Percentiles rank a stretch among this genome's conserved stretches.
Conservation (phyloP, 2,888 invertebrate genomes). For the Acanthosoma haemorrhoidale region DNA sequence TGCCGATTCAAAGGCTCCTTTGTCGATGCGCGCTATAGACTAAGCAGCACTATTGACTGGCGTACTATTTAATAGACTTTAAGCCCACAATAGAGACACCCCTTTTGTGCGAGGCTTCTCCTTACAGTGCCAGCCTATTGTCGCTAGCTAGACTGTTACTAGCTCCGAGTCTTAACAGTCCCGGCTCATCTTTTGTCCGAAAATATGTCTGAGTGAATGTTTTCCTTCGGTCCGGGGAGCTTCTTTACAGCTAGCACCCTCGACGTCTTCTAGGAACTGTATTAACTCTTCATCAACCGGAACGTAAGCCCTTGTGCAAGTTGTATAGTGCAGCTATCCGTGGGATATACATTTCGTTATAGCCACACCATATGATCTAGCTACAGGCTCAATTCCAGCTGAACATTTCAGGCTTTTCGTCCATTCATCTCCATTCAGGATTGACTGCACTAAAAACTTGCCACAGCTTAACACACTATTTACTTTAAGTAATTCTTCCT, state of each 20-base stretch:
- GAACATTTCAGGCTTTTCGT: too few species aligned
- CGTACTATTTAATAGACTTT: slow-evolving; percentile 12
- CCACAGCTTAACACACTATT: too few species aligned
- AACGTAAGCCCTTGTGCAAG: too few species aligned
- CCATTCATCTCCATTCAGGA: too few species aligned
- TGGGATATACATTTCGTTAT: too few species aligned
- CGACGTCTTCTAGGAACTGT: background rate
- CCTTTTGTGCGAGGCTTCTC: background rate
- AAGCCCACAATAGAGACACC: background rate
- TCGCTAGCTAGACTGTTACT: background rate
- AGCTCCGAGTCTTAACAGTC: slow-evolving; percentile 1
- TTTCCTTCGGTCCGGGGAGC: background rate
- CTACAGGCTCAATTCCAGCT: too few species aligned
- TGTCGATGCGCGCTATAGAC: too few species aligned
- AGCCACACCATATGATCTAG: too few species aligned
- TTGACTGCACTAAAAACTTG: too few species aligned
- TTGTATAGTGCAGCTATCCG: too few species aligned
- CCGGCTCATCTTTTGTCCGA: slow-evolving; percentile 10
- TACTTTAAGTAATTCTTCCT: too few species aligned
- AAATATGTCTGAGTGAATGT: slow-evolving; percentile 14
- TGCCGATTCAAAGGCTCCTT: background rate
- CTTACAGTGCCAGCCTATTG: background rate
- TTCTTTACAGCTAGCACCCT: background rate
- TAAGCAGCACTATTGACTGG: slow-evolving; percentile 4
- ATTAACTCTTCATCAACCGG: too few species aligned